Conservation (phyloP, 2,888 invertebrate genomes). For the Amphipoea oculea region DNA sequence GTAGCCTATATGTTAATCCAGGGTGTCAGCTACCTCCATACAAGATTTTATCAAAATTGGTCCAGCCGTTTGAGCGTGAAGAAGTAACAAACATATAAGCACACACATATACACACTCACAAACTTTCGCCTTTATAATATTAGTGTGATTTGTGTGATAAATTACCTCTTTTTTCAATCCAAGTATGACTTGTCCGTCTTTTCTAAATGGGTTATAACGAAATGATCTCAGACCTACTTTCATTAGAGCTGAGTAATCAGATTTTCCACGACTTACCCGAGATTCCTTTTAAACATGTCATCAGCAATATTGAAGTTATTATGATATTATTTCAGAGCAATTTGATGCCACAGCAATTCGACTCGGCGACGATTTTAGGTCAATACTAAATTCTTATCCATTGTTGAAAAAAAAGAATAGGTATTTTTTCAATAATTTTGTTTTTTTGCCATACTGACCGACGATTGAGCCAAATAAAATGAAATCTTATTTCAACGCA, state of each 20-base stretch:
- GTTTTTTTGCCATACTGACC: no score
- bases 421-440: no score
- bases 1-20: no score
- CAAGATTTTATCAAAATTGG: no score
- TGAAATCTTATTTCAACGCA: no score
- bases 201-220: slow-evolving; percentile 1
- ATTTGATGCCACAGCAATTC: slow-evolving; percentile 34
- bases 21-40: no score
- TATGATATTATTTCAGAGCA: slow-evolving; percentile 38
- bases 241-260: slow-evolving; percentile 23
- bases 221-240: slow-evolving; percentile 13
- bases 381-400: slow-evolving; percentile 26
- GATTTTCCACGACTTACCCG: slow-evolving; percentile 23
- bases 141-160: no score
- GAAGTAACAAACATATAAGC: no score
- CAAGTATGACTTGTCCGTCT: not conserved
- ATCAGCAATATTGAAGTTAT: slow-evolving; percentile 21
- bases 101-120: no score
- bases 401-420: slow-evolving; percentile 20
- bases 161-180: not conserved
- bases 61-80: no score
- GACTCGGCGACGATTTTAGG: slow-evolving; percentile 19
- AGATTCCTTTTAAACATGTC: slow-evolving; percentile 28
- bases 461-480: no score
- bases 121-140: no score